phyloP scores from a whole-genome alignment of 2,888 invertebrate species.

The Philopedon plagiatum region DNA sequence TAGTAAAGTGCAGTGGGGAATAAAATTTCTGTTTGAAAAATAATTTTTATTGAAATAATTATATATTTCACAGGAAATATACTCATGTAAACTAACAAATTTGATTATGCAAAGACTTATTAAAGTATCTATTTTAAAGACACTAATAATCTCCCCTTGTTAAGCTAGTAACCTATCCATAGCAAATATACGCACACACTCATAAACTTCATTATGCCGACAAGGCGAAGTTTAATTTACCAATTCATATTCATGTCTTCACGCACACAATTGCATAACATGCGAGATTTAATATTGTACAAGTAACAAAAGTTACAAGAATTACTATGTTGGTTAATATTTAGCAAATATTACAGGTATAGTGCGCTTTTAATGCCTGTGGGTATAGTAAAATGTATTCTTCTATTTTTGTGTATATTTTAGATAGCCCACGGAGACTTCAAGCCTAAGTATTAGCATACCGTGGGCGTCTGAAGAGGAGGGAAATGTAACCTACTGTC shows the following conservation, averaged over 20 bases:
- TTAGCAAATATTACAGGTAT: too few species aligned
- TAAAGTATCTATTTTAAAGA: neutral
- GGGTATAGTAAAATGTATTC: too few species aligned
- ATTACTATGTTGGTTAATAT: neutral
- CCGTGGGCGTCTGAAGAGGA: too few species aligned
- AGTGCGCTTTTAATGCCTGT: too few species aligned
- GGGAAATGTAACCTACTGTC: too few species aligned
- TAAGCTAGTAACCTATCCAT: slow-evolving; percentile 22
- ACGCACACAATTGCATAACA: slow-evolving; percentile 20
- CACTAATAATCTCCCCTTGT: neutral
- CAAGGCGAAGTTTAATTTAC: slow-evolving; percentile 31
- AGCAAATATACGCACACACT: neutral
- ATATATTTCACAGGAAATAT: too few species aligned
- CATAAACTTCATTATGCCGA: slow-evolving; percentile 3
- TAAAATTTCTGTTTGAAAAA: too few species aligned
- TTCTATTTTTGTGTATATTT: too few species aligned
- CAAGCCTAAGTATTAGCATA: too few species aligned
- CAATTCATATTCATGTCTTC: slow-evolving; percentile 30
- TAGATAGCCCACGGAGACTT: too few species aligned
- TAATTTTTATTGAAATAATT: too few species aligned
- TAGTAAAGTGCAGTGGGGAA: too few species aligned
- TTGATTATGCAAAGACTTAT: neutral
- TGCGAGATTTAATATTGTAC: slow-evolving; percentile 14
- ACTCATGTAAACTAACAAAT: neutral
- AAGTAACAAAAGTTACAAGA: neutral